phyloP scores from a whole-genome alignment of 1,140 invertebrate species.

The Drosophila kurseongensis region DNA sequence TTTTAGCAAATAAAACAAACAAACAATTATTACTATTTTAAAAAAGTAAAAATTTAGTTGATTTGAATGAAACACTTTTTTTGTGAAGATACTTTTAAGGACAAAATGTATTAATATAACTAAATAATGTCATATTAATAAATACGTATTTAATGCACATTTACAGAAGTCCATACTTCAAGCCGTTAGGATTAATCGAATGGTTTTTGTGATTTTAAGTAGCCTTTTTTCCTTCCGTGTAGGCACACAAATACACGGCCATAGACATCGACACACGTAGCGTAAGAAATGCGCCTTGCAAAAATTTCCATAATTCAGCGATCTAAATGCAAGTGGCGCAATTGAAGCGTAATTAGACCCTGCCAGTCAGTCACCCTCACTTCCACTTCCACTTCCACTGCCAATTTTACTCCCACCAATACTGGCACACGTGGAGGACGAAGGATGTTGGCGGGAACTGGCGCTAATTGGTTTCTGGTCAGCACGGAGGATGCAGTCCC shows the following conservation, averaged over 20 bases:
- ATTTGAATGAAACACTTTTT: no score
- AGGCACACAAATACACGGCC: background rate
- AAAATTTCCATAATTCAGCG: slow-evolving; percentile 84
- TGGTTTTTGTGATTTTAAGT: background rate
- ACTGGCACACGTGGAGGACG: slow-evolving; percentile 26
- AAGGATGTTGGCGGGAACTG: slow-evolving; percentile 28
- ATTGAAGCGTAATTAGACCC: slow-evolving; percentile 84
- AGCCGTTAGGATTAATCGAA: no score
- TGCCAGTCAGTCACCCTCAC: slow-evolving; percentile 59
- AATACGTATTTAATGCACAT: no score
- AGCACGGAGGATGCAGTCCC: slow-evolving; percentile 34
- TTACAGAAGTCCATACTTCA: no score
- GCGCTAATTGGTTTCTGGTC: slow-evolving; percentile 81
- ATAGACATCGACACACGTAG: slow-evolving; percentile 14
- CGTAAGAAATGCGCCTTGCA: slow-evolving; percentile 76
- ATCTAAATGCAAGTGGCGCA: slow-evolving; percentile 84
- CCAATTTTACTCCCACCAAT: background rate
- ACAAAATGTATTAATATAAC: no score
- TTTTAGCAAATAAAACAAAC: no score
- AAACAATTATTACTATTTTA: no score
- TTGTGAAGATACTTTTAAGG: no score
- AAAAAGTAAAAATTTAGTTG: no score
- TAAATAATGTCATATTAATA: no score
- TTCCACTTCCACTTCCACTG: background rate
- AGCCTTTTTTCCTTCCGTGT: slow-evolving; percentile 7